Percentiles rank a stretch among this genome's conserved stretches.
Evolutionary conservation across 2,113 vertebrate genomes (phyloP).

Genomic region (Platysternon megacephalum): DNA sequence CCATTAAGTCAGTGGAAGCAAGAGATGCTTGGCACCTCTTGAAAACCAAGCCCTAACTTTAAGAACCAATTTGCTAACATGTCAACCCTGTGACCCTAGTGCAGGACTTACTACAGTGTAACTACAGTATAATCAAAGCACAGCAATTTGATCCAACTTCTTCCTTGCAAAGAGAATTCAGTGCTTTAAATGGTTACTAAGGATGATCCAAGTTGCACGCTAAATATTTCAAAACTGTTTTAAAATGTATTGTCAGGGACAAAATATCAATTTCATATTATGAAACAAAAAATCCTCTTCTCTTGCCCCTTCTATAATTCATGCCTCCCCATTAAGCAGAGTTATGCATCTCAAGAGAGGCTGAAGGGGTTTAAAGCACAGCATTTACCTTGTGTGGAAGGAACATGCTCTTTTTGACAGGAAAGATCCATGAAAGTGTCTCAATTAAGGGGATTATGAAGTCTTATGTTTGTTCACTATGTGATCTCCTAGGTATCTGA

Average conservation of each 20-base stretch:
- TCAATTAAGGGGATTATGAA: background rate
- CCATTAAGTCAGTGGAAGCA: background rate
- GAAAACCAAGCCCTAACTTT: background rate
- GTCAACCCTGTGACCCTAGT: background rate
- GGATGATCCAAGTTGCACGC: background rate
- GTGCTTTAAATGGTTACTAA: background rate
- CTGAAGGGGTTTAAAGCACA: background rate
- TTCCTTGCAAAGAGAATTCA: background rate
- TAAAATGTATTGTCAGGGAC: background rate
- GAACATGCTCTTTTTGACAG: background rate
- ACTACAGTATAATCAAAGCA: background rate
- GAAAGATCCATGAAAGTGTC: background rate
- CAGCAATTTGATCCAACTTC: background rate
- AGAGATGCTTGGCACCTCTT: background rate
- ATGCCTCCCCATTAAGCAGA: fast-evolving
- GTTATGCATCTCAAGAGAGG: background rate
- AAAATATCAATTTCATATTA: background rate
- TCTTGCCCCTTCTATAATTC: background rate
- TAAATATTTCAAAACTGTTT: background rate
- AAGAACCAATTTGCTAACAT: background rate
- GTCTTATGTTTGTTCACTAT: background rate
- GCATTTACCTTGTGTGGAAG: background rate
- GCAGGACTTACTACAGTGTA: background rate
- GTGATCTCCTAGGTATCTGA: slow-evolving; percentile 90
- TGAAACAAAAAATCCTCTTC: background rate